These are phyloP conservation scores for Apocrypta bakeri DNA, from an alignment of 1,140 invertebrate species.

Conservation along the genomic window DNA sequence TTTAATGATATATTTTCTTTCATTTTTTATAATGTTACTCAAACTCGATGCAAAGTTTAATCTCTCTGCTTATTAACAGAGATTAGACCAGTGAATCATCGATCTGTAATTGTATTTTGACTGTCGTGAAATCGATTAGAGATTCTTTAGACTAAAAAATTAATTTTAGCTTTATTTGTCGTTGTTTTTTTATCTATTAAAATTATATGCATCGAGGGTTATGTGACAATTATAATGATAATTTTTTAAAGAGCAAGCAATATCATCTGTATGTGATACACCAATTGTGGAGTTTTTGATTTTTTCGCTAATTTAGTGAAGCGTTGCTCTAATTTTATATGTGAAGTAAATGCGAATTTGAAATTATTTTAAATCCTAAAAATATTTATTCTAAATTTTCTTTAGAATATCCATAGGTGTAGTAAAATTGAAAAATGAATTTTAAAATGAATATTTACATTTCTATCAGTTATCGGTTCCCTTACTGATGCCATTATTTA, in stretches of 20 bases:
- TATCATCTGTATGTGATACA: conserved; percentile 48
- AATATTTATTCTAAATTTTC: conserved; percentile 35
- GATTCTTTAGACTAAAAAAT: conserved; percentile 42
- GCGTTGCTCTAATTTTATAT: conserved; percentile 23
- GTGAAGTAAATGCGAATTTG: not conserved
- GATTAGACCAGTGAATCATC: conserved; percentile 27
- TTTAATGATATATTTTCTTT: conserved; percentile 41
- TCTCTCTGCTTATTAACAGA: conserved; percentile 23
- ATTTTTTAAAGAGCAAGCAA: conserved; percentile 43
- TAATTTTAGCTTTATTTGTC: conserved; percentile 43
- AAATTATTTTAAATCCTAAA: not conserved
- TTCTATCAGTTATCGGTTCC: conserved; percentile 19
- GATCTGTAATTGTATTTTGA: conserved; percentile 40
- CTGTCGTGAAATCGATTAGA: conserved; percentile 44
- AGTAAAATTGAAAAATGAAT: conserved; percentile 18
- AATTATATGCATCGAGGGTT: conserved; percentile 32
- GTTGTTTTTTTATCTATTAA: conserved; percentile 38
- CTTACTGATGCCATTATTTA: conserved; percentile 24
- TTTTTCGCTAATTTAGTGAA: conserved; percentile 36
- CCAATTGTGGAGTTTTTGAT: conserved; percentile 34
- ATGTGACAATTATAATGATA: conserved; percentile 31
- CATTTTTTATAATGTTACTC: conserved; percentile 35
- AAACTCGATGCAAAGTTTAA: conserved; percentile 30
- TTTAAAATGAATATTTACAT: conserved; percentile 39
- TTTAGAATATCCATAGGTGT: conserved; percentile 34